Conservation (phyloP, 2,888 invertebrate genomes). For the Dryocosmus kuriphilus region DNA sequence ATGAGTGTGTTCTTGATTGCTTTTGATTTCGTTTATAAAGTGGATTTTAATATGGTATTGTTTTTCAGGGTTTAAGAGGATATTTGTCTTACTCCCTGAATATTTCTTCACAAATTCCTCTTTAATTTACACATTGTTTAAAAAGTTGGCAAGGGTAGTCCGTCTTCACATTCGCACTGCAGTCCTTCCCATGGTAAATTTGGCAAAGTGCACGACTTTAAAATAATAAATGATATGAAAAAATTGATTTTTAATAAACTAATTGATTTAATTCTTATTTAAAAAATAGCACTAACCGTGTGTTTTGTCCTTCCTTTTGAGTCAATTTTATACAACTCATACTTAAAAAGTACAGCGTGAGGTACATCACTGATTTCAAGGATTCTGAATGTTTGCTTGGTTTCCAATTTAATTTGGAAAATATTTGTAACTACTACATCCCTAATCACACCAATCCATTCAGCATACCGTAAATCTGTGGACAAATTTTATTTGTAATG, state of each 20-base stretch:
- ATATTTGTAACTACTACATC: conserved; percentile 57
- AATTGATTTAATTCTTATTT: background rate
- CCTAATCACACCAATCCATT: conserved; percentile 69
- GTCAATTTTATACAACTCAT: conserved; percentile 15
- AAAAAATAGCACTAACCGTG: background rate
- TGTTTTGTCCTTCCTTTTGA: background rate
- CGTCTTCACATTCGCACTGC: conserved; percentile 9
- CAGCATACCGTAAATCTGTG: conserved; percentile 61
- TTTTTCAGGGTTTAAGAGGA: background rate
- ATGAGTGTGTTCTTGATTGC: background rate
- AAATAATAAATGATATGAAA: background rate
- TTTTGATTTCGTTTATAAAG: background rate
- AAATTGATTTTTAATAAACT: background rate
- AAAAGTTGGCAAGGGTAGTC: background rate
- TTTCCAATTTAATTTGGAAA: conserved; percentile 59
- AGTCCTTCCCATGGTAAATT: conserved; percentile 28
- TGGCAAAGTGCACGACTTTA: background rate
- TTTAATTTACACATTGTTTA: background rate
- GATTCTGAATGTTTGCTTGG: conserved; percentile 53
- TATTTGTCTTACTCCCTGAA: background rate
- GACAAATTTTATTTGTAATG: background rate
- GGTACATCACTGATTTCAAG: conserved; percentile 58
- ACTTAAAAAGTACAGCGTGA: conserved; percentile 65
- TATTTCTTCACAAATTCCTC: too few relatives aligned
- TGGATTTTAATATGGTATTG: background rate